phyloP scores from a whole-genome alignment of 2,888 invertebrate species.

The Tipula vernalis region DNA sequence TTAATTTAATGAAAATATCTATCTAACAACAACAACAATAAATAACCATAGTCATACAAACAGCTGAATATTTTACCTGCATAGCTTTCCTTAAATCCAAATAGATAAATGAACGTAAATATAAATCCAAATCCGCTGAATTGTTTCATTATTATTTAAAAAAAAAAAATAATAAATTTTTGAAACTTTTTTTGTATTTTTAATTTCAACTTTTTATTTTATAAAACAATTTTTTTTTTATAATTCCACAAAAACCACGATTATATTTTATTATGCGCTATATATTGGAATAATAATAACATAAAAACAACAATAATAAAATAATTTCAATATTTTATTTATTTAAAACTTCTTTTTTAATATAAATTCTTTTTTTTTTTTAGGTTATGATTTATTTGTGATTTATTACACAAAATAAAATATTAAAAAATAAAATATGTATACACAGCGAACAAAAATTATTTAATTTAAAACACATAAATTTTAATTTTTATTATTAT shows the following conservation, averaged over 20 bases:
- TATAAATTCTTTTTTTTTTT: not conserved
- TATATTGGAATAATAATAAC: not conserved
- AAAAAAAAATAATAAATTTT: not conserved
- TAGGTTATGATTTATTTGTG: not conserved
- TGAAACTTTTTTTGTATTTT: not conserved
- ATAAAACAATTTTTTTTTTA: not conserved
- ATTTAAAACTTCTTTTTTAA: not conserved
- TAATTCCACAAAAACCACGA: not conserved
- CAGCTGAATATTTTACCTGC: not conserved
- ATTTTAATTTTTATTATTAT: not conserved
- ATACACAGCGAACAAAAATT: not conserved
- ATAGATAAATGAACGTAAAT: not conserved
- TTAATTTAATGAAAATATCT: not conserved
- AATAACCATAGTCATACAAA: not conserved
- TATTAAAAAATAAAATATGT: not conserved
- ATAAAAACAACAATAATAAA: not conserved
- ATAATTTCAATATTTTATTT: not conserved
- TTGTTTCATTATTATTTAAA: not conserved
- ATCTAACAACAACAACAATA: not conserved
- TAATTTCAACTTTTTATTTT: not conserved
- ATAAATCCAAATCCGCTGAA: not conserved
- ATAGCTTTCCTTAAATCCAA: not conserved
- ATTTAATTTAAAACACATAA: constrained; percentile 4
- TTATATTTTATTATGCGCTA: not conserved
- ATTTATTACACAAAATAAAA: not conserved